A percentile compares a stretch with the other conserved stretches of the same genome.
These are phyloP conservation scores for Triplophysa dalaica DNA, from an alignment of 2,113 vertebrate genomes.

Conservation along the genomic window DNA sequence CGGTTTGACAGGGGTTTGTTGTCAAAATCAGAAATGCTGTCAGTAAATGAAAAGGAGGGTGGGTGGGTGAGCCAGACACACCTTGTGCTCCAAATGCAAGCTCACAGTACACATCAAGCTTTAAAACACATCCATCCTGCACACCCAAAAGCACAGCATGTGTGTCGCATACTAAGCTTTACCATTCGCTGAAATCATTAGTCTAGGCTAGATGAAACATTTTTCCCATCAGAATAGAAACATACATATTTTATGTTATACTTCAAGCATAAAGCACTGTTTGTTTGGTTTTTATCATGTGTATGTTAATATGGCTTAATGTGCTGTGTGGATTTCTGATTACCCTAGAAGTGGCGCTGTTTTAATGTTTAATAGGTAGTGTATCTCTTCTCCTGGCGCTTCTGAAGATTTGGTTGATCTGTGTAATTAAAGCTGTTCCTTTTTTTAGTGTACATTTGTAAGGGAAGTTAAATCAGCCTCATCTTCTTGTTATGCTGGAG, in stretches of 20 bases:
- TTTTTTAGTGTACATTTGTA: conserved; percentile 71
- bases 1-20: conserved; percentile 74
- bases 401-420: conserved; percentile 72
- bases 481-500: conserved; percentile 57
- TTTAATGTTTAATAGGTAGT: conserved; percentile 71
- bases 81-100: conserved; percentile 32
- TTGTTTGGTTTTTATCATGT: conserved; percentile 48
- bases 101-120: conserved; percentile 17
- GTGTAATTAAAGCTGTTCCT: conserved; percentile 73
- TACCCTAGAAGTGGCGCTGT: conserved; percentile 56
- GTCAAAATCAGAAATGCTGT: conserved; percentile 77
- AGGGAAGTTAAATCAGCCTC: conserved; percentile 67
- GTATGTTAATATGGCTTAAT: conserved; percentile 45
- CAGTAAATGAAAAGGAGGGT: conserved; percentile 76
- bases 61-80: conserved; percentile 69
- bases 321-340: conserved; percentile 39
- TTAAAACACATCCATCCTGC: conserved; percentile 35
- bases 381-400: conserved; percentile 52
- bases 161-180: conserved; percentile 38
- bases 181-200: conserved; percentile 28
- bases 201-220: conserved; percentile 10
- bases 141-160: conserved; percentile 2
- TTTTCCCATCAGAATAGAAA: conserved; percentile 37
- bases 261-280: conserved; percentile 34
- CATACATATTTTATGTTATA: conserved; percentile 47